Evolutionary conservation across 2,797 vertebrate genomes (phyloP), one percentile per base, ranked within the genome.

Genomic region (Tympanoctomys barrerae): DNA sequence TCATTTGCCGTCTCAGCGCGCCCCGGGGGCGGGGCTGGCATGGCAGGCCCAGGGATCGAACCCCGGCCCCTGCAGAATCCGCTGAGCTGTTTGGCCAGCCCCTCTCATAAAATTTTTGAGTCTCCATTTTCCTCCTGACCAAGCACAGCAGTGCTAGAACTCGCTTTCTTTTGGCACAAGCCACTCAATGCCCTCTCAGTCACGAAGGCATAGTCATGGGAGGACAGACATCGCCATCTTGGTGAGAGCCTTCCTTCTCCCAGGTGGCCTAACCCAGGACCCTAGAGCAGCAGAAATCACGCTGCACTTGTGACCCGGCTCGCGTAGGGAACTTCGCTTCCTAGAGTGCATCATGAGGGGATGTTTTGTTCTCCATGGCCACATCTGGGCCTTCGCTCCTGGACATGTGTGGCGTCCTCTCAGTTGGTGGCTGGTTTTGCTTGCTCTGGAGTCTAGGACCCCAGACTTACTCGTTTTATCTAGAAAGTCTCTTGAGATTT

Each of bases 121-220:
- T 98, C 80, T 96, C 57, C 77, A 77, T 66, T 90, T 87, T 83
- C 87, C 46, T 94, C 46, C 89, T 87, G 61, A 84, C 33, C 36
- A 89, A 89, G 75, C 61, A 75, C 7, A 33, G 66, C 68, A 70
- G 68, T 77, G 14, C 95, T 28, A 92, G 92, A 62, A 66, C 18
- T 8, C 8, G 59, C 78, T 79, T 19, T 80, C 73, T 66, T 22
- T 22, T 3, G 59, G 83, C 16, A 33, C 46, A 7, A 1, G 21
- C 42, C 42, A 28, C 42, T 13, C 13, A 28, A 24, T 46, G 75
- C 28, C 24, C 62, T 94, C 57, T 75, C 14, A 28, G 66, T 94
- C 66, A 39, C 79, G 19, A 0, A 19, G n/a, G 14, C 36, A 5
- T 12, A 33, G 77, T 73, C 86, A 78, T 13, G 14, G n/a, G 71